Base-by-base conservation (phyloP, 2,113 vertebrate species). In the Felis chaus region DNA sequence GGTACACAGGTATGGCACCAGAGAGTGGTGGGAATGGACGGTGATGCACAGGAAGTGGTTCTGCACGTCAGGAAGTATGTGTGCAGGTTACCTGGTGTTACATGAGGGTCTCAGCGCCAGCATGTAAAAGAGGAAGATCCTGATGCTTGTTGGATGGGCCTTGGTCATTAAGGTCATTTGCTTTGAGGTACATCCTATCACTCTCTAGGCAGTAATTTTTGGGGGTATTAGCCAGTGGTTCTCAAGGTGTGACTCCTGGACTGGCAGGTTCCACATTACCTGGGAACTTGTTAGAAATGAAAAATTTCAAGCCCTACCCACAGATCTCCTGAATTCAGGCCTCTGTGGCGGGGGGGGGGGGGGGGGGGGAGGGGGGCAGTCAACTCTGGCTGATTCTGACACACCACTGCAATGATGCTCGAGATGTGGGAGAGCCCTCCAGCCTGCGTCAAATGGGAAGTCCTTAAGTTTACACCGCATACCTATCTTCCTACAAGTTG, bases 281-380 rank as follows among this genome's bases (percentile, higher is more conserved):
- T 73, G 39, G 7, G 36, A 61, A 39, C 65, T 71, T 31, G 39
- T 13, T 50, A n/a, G 50, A 68, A 57, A 33, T 21, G 21, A 69
- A 36, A 12, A 36, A 31, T 48, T 76, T 89, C 50, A 80, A 68
- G 31, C 27, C 4, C 53, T 50, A 41, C 21, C 31, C 36, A 10
- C 39, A 7, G 39, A 31, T 6, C 27, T 27, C 7, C 21, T 31
- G 50, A 53, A 4, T 69, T 57, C 10, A 53, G 63, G 31, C 12
- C 39, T 50, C 19, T 31, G 50, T 14, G 7, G 12, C 12, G 0
- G 19, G 31, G 39, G 29, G 19, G 3, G 5, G 11, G 12, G 16
- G 0, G 0, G 10, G 31, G 33, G 21, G 19, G 7, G 5, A 7
- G 12, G 16, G 10, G 31, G 39, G 29, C 13, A 14, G 27, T 18